Percentiles rank a stretch among this genome's conserved stretches.
phyloP scores from a whole-genome alignment of 1,140 invertebrate species.

The Heterodera schachtii region DNA sequence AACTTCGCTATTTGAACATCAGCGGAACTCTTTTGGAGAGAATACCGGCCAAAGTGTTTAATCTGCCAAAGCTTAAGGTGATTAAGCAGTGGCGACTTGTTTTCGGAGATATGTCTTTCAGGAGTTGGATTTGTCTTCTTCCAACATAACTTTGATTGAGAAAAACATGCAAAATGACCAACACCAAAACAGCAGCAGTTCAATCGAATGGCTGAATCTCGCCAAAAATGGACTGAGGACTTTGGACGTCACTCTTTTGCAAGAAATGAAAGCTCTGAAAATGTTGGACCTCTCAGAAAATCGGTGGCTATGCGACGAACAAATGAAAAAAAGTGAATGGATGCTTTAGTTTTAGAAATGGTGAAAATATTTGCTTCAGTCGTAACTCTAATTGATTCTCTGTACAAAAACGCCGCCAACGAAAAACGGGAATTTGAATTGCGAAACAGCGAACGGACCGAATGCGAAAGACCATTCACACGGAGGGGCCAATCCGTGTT shows the following conservation, averaged over 20 bases:
- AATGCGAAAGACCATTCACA: conserved; percentile 48
- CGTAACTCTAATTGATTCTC: conserved; percentile 34
- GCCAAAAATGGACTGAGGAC: conserved; percentile 30
- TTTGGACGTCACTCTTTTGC: conserved; percentile 33
- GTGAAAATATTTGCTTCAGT: conserved; percentile 32
- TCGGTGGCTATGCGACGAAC: conserved; percentile 52
- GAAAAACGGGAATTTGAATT: conserved; percentile 42
- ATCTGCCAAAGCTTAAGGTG: conserved; percentile 15
- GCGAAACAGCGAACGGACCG: conserved; percentile 39
- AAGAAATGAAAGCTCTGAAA: conserved; percentile 24
- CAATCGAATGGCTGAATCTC: conserved; percentile 39
- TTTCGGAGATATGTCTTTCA: conserved; percentile 2
- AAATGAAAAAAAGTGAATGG: conserved; percentile 40
- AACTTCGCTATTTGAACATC: conserved; percentile 43
- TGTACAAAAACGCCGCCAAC: conserved; percentile 44
- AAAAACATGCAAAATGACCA: conserved; percentile 11
- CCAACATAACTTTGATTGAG: conserved; percentile 44
- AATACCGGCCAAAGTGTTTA: conserved; percentile 11
- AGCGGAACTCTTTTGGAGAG: conserved; percentile 19
- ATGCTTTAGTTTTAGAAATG: conserved; percentile 18
- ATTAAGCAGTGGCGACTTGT: neutral
- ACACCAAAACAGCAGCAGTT: conserved; percentile 27
- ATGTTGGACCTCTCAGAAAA: conserved; percentile 49
- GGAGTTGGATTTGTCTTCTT: conserved; percentile 45
- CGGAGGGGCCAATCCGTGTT: conserved; percentile 35